A percentile compares a stretch with the other conserved stretches of the same genome.
phyloP scores from a whole-genome alignment of 1,140 invertebrate genomes.

The Nephila pilipes region DNA sequence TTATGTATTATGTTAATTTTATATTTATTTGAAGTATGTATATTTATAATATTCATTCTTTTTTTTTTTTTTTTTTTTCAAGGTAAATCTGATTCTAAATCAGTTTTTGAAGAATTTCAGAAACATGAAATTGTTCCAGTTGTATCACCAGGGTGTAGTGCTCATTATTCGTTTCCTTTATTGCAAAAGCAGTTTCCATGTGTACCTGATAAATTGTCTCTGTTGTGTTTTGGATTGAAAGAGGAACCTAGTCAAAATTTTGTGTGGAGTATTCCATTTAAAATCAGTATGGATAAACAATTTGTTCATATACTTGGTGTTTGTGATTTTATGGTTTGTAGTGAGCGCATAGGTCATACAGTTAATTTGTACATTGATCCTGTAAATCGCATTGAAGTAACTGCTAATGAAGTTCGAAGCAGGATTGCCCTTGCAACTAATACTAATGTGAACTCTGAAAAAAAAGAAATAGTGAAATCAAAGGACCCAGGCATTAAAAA shows the following conservation, averaged over 20 bases:
- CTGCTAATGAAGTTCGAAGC: constrained; percentile 87
- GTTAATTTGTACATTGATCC: constrained; percentile 85
- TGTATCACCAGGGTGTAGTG: constrained; percentile 78
- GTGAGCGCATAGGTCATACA: constrained; percentile 84
- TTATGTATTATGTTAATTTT: not conserved
- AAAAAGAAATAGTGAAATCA: constrained; percentile 15
- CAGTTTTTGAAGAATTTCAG: constrained; percentile 80
- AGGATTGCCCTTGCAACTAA: constrained; percentile 81
- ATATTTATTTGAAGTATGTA: not conserved
- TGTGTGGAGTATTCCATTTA: constrained; percentile 82
- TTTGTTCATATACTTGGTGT: constrained; percentile 86
- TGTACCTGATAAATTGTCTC: constrained; percentile 75
- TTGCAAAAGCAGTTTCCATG: constrained; percentile 78
- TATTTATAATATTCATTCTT: not conserved
- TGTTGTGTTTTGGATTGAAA: constrained; percentile 78
- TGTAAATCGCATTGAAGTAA: constrained; percentile 86
- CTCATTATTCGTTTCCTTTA: constrained; percentile 81
- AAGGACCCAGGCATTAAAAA: constrained; percentile 43
- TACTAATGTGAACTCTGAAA: not conserved
- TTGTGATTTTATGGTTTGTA: constrained; percentile 87
- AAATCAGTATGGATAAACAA: constrained; percentile 83
- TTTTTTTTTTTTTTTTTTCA: not conserved
- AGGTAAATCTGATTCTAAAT: constrained; percentile 32
- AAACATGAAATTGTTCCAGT: constrained; percentile 79
- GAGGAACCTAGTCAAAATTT: constrained; percentile 55